Evolutionary conservation across 2,797 vertebrate genomes (phyloP).

Genomic region (Phylloscopus collybita): DNA sequence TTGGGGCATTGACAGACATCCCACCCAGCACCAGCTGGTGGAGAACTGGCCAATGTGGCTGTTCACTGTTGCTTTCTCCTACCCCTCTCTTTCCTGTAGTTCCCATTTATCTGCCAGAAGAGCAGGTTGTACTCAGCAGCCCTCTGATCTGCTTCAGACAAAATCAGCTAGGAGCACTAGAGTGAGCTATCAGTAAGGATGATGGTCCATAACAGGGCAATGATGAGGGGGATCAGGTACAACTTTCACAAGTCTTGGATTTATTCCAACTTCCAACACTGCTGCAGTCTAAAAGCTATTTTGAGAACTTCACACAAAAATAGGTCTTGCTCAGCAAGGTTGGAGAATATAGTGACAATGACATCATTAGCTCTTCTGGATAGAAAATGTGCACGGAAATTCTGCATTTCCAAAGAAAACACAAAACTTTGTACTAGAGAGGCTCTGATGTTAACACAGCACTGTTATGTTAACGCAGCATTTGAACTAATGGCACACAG

Average conservation of each 20-base stretch:
- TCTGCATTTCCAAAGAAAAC: neutral
- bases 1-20: neutral
- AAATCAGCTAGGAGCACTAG: neutral
- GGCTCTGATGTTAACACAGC: neutral
- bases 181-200: neutral
- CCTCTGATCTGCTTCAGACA: neutral
- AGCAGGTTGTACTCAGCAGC: neutral
- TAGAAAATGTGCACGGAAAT: neutral
- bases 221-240: neutral
- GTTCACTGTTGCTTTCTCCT: neutral
- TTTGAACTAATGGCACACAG: neutral
- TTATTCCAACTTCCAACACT: neutral
- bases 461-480: neutral
- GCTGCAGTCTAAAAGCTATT: neutral
- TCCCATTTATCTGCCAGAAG: neutral
- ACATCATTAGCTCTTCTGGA: neutral
- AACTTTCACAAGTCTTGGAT: neutral
- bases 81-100: neutral
- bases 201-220: neutral
- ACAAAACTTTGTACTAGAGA: neutral
- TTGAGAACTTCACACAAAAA: neutral
- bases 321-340: conserved; percentile 17
- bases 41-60: neutral
- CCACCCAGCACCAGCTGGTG: neutral
- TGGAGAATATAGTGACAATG: neutral